A percentile compares a stretch with the other conserved stretches of the same genome.
Conservation (phyloP, 2,888 invertebrate genomes). For the Cryptus armator region DNA sequence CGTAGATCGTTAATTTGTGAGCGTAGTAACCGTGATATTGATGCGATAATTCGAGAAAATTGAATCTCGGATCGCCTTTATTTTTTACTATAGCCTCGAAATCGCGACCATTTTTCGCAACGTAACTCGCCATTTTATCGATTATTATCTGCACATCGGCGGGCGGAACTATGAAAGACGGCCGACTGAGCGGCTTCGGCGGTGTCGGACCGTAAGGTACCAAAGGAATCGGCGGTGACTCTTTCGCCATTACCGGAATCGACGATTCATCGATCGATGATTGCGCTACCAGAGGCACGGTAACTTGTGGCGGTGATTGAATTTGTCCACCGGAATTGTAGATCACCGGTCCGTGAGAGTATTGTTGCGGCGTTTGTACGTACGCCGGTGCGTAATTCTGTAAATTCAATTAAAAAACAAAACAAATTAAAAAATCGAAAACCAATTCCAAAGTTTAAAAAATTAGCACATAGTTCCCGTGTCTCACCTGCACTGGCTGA, state of each 20-base stretch:
- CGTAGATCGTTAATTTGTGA: constrained; percentile 87
- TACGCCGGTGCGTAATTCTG: constrained; percentile 78
- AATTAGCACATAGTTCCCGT: not conserved
- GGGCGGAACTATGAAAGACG: constrained; percentile 89
- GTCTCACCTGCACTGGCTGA: constrained; percentile 76
- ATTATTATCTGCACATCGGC: constrained; percentile 94
- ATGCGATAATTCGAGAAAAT: constrained; percentile 93
- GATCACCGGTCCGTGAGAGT: constrained; percentile 83
- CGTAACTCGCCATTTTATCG: constrained; percentile 98
- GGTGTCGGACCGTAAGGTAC: constrained; percentile 82
- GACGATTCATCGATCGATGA: constrained; percentile 64
- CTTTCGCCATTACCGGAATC: constrained; percentile 70
- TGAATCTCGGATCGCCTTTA: constrained; percentile 94
- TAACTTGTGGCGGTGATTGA: constrained; percentile 71
- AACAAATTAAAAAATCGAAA: not conserved
- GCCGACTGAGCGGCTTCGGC: constrained; percentile 84
- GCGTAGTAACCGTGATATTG: constrained; percentile 94
- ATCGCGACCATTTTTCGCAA: constrained; percentile 97
- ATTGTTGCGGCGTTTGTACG: constrained; percentile 80
- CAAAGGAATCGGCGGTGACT: constrained; percentile 74
- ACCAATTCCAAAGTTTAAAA: too few relatives aligned
- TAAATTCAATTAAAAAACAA: constrained; percentile 37
- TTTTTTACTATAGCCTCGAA: constrained; percentile 95
- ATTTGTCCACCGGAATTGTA: constrained; percentile 81
- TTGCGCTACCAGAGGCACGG: constrained; percentile 48